Conservation (phyloP, 1,140 invertebrate species). For the Anthonomus grandis region DNA sequence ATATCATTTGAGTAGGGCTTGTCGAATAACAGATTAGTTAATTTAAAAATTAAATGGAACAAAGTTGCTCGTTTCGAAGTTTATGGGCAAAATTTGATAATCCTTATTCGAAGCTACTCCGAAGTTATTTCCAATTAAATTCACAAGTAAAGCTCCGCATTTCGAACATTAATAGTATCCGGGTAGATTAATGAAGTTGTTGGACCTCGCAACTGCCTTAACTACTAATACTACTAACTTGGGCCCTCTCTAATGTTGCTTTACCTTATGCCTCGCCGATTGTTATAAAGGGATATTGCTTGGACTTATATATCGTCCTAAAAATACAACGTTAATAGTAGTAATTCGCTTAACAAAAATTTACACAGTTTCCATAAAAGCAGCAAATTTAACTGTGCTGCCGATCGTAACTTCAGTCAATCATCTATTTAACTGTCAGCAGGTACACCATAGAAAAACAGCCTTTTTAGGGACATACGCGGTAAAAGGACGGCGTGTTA, state of each 20-base stretch:
- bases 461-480: conserved; percentile 17
- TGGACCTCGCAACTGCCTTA: conserved; percentile 29
- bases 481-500: conserved; percentile 9
- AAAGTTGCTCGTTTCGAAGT: conserved; percentile 27
- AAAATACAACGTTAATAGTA: too few relatives aligned
- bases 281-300: conserved; percentile 13
- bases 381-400: background rate
- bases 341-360: too few relatives aligned
- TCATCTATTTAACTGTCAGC: conserved; percentile 19
- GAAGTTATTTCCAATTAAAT: conserved; percentile 33
- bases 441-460: conserved; percentile 3
- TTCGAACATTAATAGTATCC: conserved; percentile 32
- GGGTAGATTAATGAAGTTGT: conserved; percentile 32
- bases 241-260: conserved; percentile 3
- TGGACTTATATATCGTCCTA: background rate
- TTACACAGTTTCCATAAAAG: conserved; percentile 10
- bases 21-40: conserved; percentile 32
- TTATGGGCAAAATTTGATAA: conserved; percentile 32
- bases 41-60: conserved; percentile 29
- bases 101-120: conserved; percentile 28
- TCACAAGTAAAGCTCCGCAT: conserved; percentile 28
- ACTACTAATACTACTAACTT: conserved; percentile 30
- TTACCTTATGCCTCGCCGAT: conserved; percentile 12
- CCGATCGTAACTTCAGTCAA: conserved; percentile 16
- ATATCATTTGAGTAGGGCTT: conserved; percentile 25